Percentiles rank a stretch among this genome's conserved stretches.
Evolutionary conservation across 1,140 invertebrate species (phyloP).

Genomic region (Aphaenogaster ashmeadi): DNA sequence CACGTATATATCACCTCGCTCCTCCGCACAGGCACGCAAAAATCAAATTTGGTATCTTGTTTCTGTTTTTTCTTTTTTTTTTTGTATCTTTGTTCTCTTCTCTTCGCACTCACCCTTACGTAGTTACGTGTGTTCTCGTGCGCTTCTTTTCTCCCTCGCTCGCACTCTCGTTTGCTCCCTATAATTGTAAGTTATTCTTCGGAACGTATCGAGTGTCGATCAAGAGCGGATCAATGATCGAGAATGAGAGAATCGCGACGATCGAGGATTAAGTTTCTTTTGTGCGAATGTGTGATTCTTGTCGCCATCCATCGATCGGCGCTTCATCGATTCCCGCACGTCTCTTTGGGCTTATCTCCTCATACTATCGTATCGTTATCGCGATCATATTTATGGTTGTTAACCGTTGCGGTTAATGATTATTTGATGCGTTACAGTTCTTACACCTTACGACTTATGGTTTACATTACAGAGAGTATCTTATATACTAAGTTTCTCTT

Average conservation of each 20-base stretch:
- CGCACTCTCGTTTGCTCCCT: slow-evolving; percentile 70
- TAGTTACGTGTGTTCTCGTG: slow-evolving; percentile 19
- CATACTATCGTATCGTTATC: slow-evolving; percentile 66
- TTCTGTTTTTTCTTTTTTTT: neutral
- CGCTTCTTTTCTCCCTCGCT: slow-evolving; percentile 44
- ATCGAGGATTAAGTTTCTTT: slow-evolving; percentile 10
- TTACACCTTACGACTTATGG: slow-evolving; percentile 66
- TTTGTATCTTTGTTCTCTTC: neutral
- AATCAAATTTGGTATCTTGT: slow-evolving; percentile 44
- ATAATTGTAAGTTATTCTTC: slow-evolving; percentile 71
- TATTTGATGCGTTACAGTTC: slow-evolving; percentile 65
- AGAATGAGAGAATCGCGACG: neutral
- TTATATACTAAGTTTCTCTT: slow-evolving; percentile 63
- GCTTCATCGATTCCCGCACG: slow-evolving; percentile 19
- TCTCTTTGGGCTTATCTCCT: slow-evolving; percentile 49
- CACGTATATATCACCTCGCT: slow-evolving; percentile 49
- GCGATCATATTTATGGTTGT: slow-evolving; percentile 47
- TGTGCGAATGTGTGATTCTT: slow-evolving; percentile 3
- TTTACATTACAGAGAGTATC: slow-evolving; percentile 71
- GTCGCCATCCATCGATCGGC: slow-evolving; percentile 26
- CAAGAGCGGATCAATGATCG: slow-evolving; percentile 49
- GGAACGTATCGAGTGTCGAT: slow-evolving; percentile 47
- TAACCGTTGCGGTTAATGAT: slow-evolving; percentile 55
- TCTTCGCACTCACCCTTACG: neutral
- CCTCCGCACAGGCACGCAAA: slow-evolving; percentile 52